phyloP scores from a whole-genome alignment of 2,888 invertebrate species.

The Geophilus truncorum region DNA sequence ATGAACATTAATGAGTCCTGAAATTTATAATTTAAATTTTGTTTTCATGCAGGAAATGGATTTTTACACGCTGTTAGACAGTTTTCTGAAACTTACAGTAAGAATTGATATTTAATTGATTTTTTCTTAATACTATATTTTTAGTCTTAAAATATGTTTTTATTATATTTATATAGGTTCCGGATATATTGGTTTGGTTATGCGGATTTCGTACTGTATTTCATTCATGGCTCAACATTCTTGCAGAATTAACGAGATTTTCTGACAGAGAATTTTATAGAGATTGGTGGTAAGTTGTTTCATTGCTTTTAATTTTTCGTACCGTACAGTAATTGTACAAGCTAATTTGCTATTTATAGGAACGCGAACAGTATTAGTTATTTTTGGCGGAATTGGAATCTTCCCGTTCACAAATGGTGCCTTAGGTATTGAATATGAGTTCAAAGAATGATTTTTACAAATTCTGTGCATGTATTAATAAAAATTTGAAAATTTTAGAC shows the following conservation, averaged over 20 bases:
- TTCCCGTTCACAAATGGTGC: constrained; percentile 95
- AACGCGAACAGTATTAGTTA: constrained; percentile 90
- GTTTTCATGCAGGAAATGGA: constrained; percentile 71
- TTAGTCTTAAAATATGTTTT: constrained; percentile 35
- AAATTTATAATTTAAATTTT: constrained; percentile 31
- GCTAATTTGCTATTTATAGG: no score
- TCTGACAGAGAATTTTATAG: constrained; percentile 96
- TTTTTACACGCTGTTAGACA: constrained; percentile 74
- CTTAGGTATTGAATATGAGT: constrained; percentile 54
- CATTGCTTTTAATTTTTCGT: no score
- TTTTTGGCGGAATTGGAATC: constrained; percentile 98
- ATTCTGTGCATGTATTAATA: no score
- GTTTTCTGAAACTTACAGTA: constrained; percentile 90
- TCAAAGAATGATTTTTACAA: not conserved
- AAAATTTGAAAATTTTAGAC: constrained; percentile 52
- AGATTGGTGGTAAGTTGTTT: constrained; percentile 77
- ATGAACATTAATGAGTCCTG: not conserved
- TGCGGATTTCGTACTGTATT: constrained; percentile 93
- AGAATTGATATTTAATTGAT: constrained; percentile 47
- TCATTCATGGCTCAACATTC: constrained; percentile 88
- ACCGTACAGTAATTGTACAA: no score
- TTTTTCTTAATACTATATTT: constrained; percentile 29
- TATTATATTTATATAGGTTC: constrained; percentile 70
- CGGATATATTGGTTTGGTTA: constrained; percentile 95
- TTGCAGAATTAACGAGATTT: constrained; percentile 89